These are phyloP conservation scores for Psix sp. DNA, from an alignment of 1,140 invertebrate genomes.

Conservation along the genomic window DNA sequence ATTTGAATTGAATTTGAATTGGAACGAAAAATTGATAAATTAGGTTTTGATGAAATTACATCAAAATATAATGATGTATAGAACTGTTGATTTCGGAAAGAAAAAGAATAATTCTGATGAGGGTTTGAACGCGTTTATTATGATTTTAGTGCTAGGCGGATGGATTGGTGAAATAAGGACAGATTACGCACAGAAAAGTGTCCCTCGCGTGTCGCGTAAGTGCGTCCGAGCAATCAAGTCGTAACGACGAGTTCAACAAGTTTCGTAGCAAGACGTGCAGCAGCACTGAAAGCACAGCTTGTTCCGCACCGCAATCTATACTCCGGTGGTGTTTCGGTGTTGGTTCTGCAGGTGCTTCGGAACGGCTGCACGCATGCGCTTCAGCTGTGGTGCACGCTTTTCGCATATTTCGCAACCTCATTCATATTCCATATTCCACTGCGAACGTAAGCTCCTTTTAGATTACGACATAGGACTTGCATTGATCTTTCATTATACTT, in stretches of 20 bases:
- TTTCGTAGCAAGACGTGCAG: conserved; percentile 63
- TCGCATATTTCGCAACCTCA: conserved; percentile 56
- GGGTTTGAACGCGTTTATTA: no score
- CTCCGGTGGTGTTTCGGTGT: conserved; percentile 65
- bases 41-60: no score
- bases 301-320: conserved; percentile 68
- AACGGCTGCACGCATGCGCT: conserved; percentile 61
- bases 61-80: no score
- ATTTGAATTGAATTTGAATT: no score
- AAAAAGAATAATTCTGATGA: no score
- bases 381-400: conserved; percentile 36
- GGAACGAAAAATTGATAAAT: no score
- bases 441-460: conserved; percentile 51
- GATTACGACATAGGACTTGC: conserved; percentile 26
- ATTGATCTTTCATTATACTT: conserved; percentile 41
- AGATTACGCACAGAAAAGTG: conserved; percentile 38
- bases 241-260: conserved; percentile 63
- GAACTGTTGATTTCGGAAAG: no score
- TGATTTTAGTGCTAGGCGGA: no score
- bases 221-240: conserved; percentile 5
- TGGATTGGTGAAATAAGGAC: no score
- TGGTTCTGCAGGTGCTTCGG: conserved; percentile 61
- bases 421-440: conserved; percentile 52
- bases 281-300: conserved; percentile 65
- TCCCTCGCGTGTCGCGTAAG: conserved; percentile 31